These are phyloP conservation scores for Urechis unicinctus DNA, from an alignment of 2,888 invertebrate species.

Conservation along the genomic window DNA sequence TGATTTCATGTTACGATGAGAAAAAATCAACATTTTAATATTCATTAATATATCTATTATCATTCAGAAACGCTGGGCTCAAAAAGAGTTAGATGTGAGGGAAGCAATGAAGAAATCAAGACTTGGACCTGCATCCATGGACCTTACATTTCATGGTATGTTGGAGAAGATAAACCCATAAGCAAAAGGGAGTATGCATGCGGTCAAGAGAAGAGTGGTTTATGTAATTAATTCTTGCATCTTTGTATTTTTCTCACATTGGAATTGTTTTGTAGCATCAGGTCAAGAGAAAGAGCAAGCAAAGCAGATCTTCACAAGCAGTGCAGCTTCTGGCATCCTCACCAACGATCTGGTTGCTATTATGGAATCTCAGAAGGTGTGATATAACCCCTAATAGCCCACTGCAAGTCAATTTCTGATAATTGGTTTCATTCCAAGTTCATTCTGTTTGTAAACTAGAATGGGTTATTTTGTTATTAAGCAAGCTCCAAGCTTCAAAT, in stretches of 20 bases:
- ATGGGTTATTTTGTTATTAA: no score
- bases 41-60: constrained; percentile 1
- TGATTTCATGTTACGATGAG: no score
- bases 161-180: no score
- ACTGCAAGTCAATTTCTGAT: background rate
- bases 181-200: no score
- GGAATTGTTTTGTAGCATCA: constrained; percentile 11
- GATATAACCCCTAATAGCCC: no score
- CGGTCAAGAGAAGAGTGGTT: no score
- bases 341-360: constrained; percentile 47
- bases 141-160: background rate
- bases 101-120: constrained; percentile 24
- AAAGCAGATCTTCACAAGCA: constrained; percentile 44
- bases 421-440: no score
- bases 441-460: no score
- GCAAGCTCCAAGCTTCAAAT: no score
- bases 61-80: constrained; percentile 32
- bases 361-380: constrained; percentile 34
- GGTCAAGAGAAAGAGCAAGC: constrained; percentile 22
- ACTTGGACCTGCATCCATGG: background rate
- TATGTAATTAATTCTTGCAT: no score
- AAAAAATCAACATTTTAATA: no score
- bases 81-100: constrained; percentile 28
- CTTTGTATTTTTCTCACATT: no score
- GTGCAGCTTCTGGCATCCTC: constrained; percentile 45